A percentile compares a stretch with the other conserved stretches of the same genome.
Conservation (phyloP, 2,113 vertebrate genomes). For the Andinoacara biseriatus region DNA sequence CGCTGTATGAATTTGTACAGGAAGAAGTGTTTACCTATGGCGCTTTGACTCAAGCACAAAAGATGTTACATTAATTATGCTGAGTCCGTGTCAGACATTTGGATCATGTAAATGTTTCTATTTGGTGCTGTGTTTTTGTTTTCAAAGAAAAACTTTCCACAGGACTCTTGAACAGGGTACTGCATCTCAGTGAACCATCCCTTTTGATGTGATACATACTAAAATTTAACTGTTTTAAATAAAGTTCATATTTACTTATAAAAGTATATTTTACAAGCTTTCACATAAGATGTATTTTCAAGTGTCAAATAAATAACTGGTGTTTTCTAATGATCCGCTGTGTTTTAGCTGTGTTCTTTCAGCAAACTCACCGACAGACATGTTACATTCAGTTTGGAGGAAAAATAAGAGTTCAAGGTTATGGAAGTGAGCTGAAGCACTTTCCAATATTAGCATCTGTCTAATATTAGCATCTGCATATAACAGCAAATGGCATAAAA, state of each 20-base stretch:
- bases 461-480: not conserved
- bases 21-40: conserved; percentile 35
- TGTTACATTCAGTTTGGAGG: not conserved
- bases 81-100: conserved; percentile 20
- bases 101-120: conserved; percentile 32
- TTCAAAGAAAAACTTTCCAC: conserved; percentile 51
- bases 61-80: conserved; percentile 32
- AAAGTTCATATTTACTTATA: conserved; percentile 66
- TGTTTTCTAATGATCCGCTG: conserved; percentile 61
- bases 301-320: conserved; percentile 75
- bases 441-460: not conserved
- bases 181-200: conserved; percentile 71
- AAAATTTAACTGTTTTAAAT: conserved; percentile 60
- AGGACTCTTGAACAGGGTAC: conserved; percentile 64
- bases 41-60: conserved; percentile 40
- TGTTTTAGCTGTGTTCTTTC: conserved; percentile 1
- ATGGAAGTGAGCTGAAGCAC: not conserved
- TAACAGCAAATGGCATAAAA: not conserved
- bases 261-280: conserved; percentile 76
- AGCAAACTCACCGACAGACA: not conserved
- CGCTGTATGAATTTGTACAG: conserved; percentile 42
- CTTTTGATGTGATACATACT: conserved; percentile 73
- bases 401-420: not conserved
- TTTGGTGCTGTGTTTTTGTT: conserved; percentile 61
- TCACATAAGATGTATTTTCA: conserved; percentile 78